Evolutionary conservation across 2,888 invertebrate species (phyloP).

Genomic region (Caenorhabditis sp.): DNA sequence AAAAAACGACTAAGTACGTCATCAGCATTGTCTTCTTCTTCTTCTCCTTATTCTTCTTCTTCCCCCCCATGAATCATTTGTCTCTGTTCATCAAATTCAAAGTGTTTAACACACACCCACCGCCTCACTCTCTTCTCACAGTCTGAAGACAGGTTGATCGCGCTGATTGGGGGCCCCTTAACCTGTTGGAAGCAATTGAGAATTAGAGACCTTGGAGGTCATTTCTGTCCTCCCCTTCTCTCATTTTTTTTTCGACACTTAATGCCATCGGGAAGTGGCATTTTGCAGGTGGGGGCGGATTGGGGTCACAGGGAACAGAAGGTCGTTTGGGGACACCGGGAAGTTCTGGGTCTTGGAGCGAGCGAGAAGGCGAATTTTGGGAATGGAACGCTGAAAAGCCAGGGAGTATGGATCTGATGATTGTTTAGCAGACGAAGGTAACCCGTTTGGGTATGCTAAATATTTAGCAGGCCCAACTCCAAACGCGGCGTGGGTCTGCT

Average conservation of each 20-base stretch:
- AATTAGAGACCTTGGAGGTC: conserved; percentile 50
- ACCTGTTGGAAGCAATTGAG: conserved; percentile 30
- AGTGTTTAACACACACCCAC: not conserved
- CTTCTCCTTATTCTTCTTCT: too few species aligned
- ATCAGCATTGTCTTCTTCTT: conserved; percentile 4
- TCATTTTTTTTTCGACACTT: not conserved
- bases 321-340: conserved; percentile 7
- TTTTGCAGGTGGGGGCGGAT: not conserved
- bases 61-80: conserved; percentile 1
- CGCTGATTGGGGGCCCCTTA: conserved; percentile 1
- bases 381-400: too few species aligned
- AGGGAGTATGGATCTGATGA: too few species aligned
- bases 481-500: too few species aligned
- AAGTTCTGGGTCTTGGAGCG: not conserved
- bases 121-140: too few species aligned
- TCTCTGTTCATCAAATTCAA: conserved; percentile 8
- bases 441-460: too few species aligned
- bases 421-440: too few species aligned
- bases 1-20: not conserved
- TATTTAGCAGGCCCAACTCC: too few species aligned
- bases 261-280: not conserved
- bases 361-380: too few species aligned
- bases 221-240: conserved; percentile 7
- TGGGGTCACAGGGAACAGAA: conserved; percentile 4
- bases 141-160: conserved; percentile 19